Base-by-base conservation (phyloP, 92 coral and sea anemone genomes). In the Bergia sp. region DNA sequence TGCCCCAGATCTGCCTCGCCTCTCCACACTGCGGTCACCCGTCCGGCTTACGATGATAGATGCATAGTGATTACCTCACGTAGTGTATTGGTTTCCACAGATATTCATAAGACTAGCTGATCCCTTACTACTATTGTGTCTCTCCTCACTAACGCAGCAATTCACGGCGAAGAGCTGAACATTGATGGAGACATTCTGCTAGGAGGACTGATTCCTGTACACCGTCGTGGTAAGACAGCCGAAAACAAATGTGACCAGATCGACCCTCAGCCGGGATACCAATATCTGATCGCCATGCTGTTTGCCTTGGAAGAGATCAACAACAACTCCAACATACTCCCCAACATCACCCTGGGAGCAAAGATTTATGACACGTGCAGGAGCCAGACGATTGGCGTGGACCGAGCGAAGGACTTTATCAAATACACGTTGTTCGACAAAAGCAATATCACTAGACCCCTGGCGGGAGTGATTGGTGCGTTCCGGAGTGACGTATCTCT, bases 401-500 rank as follows among this genome's bases (percentile, higher is more conserved):
- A 95, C 73, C 95, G 96, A 37, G 99, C 99, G 0, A 97, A 90
- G 75, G 98, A 97, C 76, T 89, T 96, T 67, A 97, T 97, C 76
- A 95, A 88, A 69, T 91, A 94, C 86, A 93, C 97, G 2, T 90
- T 97, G 45, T 79, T 81, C 29, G 93, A 92, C 73, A 82, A 80
- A 41, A 58, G 16, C 2, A 90, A 87, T 21, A 89, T 75, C 38
- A 96, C 90, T 15, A 90, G 93, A 1, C 98, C 98, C 7, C 81
- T 97, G 69, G 93, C 97, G 23, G 96, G 96, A 29, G 98, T 97
- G 36, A 86, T 97, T 16, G 99, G 99, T 3, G 96, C 99, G n/a
- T 92, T 95, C 65, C 91, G 95, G 65, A 97, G 99, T 88, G 99
- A 93, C 64, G 99, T 95, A 7, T 96, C 99, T 0, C 92, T 93